These are phyloP conservation scores for Ophion slaviceki DNA, from an alignment of 2,888 invertebrate species.

Conservation along the genomic window DNA sequence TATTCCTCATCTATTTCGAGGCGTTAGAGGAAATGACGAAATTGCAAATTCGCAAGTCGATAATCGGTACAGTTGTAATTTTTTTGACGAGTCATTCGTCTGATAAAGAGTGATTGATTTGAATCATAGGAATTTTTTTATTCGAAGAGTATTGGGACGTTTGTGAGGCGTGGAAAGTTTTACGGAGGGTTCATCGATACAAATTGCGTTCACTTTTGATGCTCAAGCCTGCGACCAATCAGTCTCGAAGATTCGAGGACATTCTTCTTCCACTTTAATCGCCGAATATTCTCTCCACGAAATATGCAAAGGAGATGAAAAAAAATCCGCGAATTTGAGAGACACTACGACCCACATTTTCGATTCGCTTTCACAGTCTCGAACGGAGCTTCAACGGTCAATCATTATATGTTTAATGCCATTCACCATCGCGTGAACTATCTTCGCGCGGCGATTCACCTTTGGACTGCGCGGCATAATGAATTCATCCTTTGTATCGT, in stretches of 20 bases:
- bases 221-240: not conserved
- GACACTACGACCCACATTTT: conserved; percentile 53
- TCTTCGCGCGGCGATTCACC: not conserved
- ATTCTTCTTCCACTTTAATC: conserved; percentile 14
- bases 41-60: too few species aligned
- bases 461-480: not conserved
- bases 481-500: not conserved
- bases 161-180: not conserved
- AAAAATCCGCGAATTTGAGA: conserved; percentile 36
- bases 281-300: conserved; percentile 11
- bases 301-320: not conserved
- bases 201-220: not conserved
- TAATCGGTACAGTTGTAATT: not conserved
- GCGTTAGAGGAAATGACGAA: not conserved
- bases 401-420: conserved; percentile 32
- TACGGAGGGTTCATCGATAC: too few species aligned
- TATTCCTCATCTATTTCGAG: not conserved
- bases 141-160: not conserved
- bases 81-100: not conserved
- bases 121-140: not conserved
- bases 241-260: not conserved
- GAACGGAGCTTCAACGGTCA: conserved; percentile 31
- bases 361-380: conserved; percentile 54
- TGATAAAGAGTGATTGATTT: not conserved
- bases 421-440: not conserved